Base-by-base conservation (phyloP, 1,140 invertebrate species). In the Psix sp. region DNA sequence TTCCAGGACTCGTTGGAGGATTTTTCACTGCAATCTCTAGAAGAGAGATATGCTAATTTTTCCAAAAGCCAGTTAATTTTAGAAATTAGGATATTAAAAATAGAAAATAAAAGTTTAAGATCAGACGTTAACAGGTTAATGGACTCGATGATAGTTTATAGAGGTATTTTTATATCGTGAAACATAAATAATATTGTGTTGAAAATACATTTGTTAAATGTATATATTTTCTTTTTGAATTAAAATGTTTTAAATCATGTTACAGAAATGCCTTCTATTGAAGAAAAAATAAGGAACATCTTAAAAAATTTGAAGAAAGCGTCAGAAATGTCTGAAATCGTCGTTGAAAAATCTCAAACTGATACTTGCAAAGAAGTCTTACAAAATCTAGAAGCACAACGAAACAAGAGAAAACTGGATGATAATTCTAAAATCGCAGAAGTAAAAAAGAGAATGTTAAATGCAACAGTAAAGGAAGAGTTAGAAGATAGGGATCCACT, bases 261-360 rank as follows among this genome's bases (percentile, higher is more conserved):
- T 33, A 0, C 33, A 72, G 68, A 65, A 31, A 72, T 72, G 68
- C 59, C 68, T 33, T 65, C 45, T 11, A 46, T 72, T 15, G 59
- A 65, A 29, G 59, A 63, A 52, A 59, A 72, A 65, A 65, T 72
- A 3, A 72, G 60, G 39, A 43, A 21, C 38, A 63, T 71, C 9
- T 33, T 71, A 10, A 63, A 63, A 51, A 71, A 71, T 5, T 57
- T 71, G 29, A 48, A 71, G 57, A 63, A 48, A 1, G 67, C 51
- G 0, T 49, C 49, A 3, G 51, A 62, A 36, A 15, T 71, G 36
- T 71, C 67, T 0, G 57, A 71, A 51, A 62, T 16, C 14, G 46
- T 71, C 9, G 17, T 62, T 7, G 49, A 43, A 10, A 56, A 63
- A 39, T 18, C 51, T 0, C 57, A 62, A 56, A 63, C 49, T 16